A percentile compares a stretch with the other conserved stretches of the same genome.
These are phyloP conservation scores for Spinus olivaceus DNA, from an alignment of 2,797 vertebrate genomes.

Conservation along the genomic window DNA sequence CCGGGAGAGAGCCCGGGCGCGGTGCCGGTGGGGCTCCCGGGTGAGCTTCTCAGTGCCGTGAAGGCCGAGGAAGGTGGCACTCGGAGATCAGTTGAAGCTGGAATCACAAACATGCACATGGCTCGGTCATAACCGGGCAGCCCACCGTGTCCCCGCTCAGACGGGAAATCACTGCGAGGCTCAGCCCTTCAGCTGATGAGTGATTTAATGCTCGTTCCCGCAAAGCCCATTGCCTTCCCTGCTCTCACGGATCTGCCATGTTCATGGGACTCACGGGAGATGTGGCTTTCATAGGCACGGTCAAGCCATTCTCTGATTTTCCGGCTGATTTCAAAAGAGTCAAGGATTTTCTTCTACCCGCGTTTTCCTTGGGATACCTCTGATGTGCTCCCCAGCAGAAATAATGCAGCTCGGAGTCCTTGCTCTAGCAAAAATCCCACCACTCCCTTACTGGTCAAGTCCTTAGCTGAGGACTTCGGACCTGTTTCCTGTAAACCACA, in stretches of 20 bases:
- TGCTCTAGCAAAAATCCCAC: not conserved
- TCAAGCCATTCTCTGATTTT: not conserved
- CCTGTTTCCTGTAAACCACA: not conserved
- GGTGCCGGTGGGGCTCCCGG: not conserved
- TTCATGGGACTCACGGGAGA: accelerated
- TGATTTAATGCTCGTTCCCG: not conserved
- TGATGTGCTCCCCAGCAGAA: not conserved
- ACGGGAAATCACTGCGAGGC: not conserved
- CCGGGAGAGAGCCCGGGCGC: accelerated
- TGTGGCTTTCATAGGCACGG: not conserved
- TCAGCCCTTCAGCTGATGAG: not conserved
- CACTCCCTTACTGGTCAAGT: not conserved
- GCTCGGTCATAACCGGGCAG: accelerated
- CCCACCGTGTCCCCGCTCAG: accelerated
- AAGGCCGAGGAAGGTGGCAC: accelerated
- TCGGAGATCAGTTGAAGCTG: not conserved
- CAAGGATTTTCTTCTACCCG: not conserved
- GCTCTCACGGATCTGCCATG: accelerated
- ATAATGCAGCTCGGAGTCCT: not conserved
- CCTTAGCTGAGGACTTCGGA: not conserved
- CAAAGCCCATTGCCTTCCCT: not conserved
- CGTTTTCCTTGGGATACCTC: not conserved
- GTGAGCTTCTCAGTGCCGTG: accelerated
- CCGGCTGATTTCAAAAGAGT: not conserved
- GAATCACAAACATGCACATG: not conserved